Percentiles rank a stretch among this genome's conserved stretches.
Conservation (phyloP, 2,113 vertebrate species). For the Datnioides undecimradiatus region DNA sequence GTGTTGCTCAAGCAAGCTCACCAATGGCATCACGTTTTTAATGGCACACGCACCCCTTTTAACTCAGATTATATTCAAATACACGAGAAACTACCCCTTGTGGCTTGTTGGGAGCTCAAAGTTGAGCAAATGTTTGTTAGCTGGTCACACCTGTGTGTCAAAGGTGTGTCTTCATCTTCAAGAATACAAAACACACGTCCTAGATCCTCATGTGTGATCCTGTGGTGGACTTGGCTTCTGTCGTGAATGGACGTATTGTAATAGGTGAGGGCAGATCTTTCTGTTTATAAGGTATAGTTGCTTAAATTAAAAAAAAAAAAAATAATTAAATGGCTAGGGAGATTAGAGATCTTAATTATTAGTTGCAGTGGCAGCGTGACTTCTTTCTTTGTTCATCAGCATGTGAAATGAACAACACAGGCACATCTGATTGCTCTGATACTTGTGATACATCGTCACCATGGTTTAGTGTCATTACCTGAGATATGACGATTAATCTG, state of each 20-base stretch:
- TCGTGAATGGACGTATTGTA: background rate
- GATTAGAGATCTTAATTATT: background rate
- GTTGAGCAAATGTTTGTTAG: background rate
- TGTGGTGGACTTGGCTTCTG: background rate
- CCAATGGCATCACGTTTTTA: background rate
- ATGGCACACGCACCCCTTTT: too few relatives aligned
- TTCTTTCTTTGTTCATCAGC: background rate
- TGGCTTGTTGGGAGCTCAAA: background rate
- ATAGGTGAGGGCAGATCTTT: background rate
- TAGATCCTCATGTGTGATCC: constrained; percentile 36
- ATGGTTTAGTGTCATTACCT: background rate
- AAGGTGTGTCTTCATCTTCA: constrained; percentile 68
- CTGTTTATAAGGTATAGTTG: background rate
- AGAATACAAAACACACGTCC: constrained; percentile 40
- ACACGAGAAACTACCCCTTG: background rate
- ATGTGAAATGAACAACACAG: too few relatives aligned
- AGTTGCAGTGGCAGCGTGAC: background rate
- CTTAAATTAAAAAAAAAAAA: background rate
- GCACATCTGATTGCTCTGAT: background rate
- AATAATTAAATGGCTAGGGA: too few relatives aligned
- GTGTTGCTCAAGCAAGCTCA: background rate
- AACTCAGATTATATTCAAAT: background rate
- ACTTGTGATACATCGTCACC: background rate
- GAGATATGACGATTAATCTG: background rate
- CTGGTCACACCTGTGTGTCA: constrained; percentile 49